phyloP scores from a whole-genome alignment of 2,113 vertebrate species.

The Rhipidura dahli region DNA sequence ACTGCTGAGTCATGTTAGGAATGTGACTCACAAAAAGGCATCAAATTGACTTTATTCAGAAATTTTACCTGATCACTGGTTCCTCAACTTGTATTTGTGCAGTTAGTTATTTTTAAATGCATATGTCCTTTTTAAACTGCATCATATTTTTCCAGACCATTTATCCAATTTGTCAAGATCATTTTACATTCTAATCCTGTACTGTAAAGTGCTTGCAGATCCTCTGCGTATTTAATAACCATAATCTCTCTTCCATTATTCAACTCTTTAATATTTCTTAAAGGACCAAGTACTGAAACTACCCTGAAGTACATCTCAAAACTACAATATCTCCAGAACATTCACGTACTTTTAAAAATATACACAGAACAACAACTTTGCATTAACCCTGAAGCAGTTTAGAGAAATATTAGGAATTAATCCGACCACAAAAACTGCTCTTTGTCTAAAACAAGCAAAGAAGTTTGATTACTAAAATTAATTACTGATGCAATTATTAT shows the following conservation, averaged over 20 bases:
- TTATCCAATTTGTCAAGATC: constrained; percentile 49
- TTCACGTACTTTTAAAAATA: neutral
- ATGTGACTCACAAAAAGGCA: neutral
- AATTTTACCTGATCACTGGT: neutral
- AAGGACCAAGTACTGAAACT: neutral
- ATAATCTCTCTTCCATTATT: constrained; percentile 44
- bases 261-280: constrained; percentile 21
- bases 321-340: neutral
- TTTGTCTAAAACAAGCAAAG: neutral
- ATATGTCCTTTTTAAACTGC: neutral
- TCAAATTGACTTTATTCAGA: neutral
- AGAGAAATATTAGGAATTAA: neutral
- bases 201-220: constrained; percentile 17
- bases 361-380: neutral
- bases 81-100: neutral
- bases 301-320: neutral
- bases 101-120: constrained; percentile 15
- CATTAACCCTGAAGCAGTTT: neutral
- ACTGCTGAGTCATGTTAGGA: neutral
- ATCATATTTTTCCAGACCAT: constrained; percentile 34
- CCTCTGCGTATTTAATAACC: neutral
- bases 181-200: constrained; percentile 34
- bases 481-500: neutral
- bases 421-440: neutral
- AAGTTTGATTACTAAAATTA: neutral